These are phyloP conservation scores for Xylota segnis DNA, from an alignment of 2,888 invertebrate species.

Conservation along the genomic window DNA sequence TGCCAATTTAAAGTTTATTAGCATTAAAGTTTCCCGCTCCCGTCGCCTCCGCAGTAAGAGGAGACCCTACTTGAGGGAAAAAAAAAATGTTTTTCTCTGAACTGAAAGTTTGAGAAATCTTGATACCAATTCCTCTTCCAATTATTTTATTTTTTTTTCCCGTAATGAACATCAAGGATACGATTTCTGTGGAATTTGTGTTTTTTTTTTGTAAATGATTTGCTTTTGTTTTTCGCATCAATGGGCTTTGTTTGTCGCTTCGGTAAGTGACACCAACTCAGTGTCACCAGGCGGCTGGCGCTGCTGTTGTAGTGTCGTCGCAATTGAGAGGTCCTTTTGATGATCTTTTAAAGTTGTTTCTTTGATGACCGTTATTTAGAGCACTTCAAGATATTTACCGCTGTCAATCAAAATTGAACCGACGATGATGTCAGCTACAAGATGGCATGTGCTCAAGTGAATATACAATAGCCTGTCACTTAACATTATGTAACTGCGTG, in stretches of 20 bases:
- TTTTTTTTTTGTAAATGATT: neutral
- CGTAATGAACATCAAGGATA: slow-evolving; percentile 18
- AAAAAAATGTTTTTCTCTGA: neutral
- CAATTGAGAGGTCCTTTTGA: slow-evolving; percentile 23
- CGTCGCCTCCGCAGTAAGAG: neutral
- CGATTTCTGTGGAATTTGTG: neutral
- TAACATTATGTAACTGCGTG: neutral
- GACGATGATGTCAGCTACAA: slow-evolving; percentile 13
- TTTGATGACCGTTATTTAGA: slow-evolving; percentile 12
- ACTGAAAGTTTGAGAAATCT: neutral
- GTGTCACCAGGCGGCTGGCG: slow-evolving; percentile 4
- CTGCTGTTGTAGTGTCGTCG: slow-evolving; percentile 7
- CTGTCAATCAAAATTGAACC: slow-evolving; percentile 17
- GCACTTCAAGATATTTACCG: slow-evolving; percentile 19
- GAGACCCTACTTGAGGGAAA: neutral
- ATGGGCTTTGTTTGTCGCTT: slow-evolving; percentile 1
- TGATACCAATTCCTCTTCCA: neutral
- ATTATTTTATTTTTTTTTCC: slow-evolving; percentile 12
- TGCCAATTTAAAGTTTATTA: slow-evolving; percentile 32
- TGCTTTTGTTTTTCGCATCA: slow-evolving; percentile 15
- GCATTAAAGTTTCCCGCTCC: slow-evolving; percentile 17
- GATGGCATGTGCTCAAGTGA: slow-evolving; percentile 17
- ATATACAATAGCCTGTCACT: neutral
- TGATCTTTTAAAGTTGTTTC: slow-evolving; percentile 20
- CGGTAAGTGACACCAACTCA: slow-evolving; percentile 28